A percentile compares a stretch with the other conserved stretches of the same genome.
phyloP scores from a whole-genome alignment of 2,888 invertebrate species.

The Branchipolynoe longqiensis region DNA sequence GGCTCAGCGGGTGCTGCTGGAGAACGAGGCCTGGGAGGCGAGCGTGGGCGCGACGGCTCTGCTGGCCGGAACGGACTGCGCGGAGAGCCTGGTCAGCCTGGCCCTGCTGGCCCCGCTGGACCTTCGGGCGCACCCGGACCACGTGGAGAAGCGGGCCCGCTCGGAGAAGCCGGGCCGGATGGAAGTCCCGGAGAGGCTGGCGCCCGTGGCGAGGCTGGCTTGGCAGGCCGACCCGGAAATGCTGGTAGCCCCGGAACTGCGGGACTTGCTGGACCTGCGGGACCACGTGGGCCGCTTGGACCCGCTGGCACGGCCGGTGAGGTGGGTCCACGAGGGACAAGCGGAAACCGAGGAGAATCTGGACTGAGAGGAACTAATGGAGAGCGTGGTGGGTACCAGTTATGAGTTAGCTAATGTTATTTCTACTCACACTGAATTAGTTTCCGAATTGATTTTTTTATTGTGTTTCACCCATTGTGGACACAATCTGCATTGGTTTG shows the following conservation, averaged over 20 bases:
- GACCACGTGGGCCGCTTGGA: constrained; percentile 61
- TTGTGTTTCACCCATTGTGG: too few relatives aligned
- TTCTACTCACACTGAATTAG: too few relatives aligned
- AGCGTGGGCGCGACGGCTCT: constrained; percentile 56
- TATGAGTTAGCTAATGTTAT: too few relatives aligned
- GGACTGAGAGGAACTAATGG: constrained; percentile 61
- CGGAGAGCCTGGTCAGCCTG: constrained; percentile 51
- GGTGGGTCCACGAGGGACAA: constrained; percentile 26
- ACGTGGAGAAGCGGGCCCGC: constrained; percentile 68
- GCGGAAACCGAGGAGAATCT: constrained; percentile 45
- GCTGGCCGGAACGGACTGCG: constrained; percentile 65
- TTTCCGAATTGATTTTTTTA: too few relatives aligned
- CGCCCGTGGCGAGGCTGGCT: constrained; percentile 56
- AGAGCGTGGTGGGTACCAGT: constrained; percentile 14
- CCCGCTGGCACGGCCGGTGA: constrained; percentile 58
- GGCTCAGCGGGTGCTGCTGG: constrained; percentile 57
- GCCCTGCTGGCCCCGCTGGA: constrained; percentile 19
- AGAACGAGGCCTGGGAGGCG: constrained; percentile 58
- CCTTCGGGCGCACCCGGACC: constrained; percentile 76
- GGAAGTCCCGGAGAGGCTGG: constrained; percentile 74
- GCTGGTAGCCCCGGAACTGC: constrained; percentile 62
- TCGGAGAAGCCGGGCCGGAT: constrained; percentile 58
- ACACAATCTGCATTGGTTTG: too few relatives aligned
- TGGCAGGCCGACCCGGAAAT: constrained; percentile 28
- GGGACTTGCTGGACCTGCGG: constrained; percentile 56